Evolutionary conservation across 2,113 vertebrate genomes (phyloP).

Genomic region (Grallaria varia): DNA sequence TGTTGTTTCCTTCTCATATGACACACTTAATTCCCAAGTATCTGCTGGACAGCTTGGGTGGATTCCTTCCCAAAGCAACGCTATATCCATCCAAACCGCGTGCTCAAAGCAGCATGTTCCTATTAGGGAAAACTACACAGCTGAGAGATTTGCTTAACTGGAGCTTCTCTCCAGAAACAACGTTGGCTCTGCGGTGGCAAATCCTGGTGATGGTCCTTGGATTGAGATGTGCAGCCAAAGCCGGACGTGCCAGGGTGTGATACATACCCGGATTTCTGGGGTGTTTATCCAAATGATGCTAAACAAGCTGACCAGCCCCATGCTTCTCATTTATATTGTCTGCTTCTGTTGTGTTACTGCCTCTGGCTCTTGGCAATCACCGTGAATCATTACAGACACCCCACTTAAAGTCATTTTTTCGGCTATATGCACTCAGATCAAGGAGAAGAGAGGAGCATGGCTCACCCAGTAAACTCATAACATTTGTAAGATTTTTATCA

Average conservation of each 20-base stretch:
- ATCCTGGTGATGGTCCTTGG: not conserved
- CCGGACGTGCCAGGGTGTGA: not conserved
- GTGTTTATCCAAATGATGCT: not conserved
- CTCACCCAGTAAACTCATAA: not conserved
- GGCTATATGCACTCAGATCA: not conserved
- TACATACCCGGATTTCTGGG: not conserved
- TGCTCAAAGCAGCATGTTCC: not conserved
- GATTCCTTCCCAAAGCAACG: conserved; percentile 6
- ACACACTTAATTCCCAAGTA: conserved; percentile 24
- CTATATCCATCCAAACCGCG: not conserved
- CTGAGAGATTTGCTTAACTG: not conserved
- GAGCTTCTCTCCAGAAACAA: not conserved
- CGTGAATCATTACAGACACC: accelerated
- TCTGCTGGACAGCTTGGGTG: conserved; percentile 5
- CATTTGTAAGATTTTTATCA: not conserved
- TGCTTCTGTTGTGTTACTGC: not conserved
- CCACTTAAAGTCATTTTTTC: not conserved
- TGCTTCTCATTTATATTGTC: not conserved
- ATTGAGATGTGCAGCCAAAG: not conserved
- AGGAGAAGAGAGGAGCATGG: not conserved
- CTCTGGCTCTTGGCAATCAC: not conserved
- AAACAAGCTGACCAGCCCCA: not conserved
- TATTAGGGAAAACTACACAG: not conserved
- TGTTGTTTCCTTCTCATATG: conserved; percentile 44
- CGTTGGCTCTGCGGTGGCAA: not conserved